phyloP scores from a whole-genome alignment of 2,888 invertebrate genomes.

The Calliscelio sp. region DNA sequence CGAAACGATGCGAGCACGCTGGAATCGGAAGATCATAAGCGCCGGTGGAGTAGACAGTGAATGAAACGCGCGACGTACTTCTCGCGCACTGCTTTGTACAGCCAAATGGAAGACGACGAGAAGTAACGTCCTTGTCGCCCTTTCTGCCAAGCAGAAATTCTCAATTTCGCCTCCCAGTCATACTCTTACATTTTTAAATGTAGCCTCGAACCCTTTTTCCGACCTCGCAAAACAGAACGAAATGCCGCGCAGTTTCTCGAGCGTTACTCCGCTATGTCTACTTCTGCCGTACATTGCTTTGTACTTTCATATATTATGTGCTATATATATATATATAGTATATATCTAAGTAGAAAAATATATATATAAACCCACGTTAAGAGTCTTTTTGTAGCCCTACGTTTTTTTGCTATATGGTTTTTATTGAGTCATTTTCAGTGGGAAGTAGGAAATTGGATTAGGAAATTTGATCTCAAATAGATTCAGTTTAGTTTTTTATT shows the following conservation, averaged over 20 bases:
- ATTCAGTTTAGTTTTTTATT: no score
- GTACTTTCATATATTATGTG: conserved; percentile 64
- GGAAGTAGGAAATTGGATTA: no score
- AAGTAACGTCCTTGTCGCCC: conserved; percentile 67
- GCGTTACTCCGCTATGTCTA: conserved; percentile 50
- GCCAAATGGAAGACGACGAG: conserved; percentile 60
- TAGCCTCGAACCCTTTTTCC: conserved; percentile 65
- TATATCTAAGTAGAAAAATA: conserved; percentile 11
- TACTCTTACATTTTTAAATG: conserved; percentile 79
- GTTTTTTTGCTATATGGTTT: no score
- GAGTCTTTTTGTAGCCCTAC: not conserved
- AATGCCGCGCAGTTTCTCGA: conserved; percentile 57
- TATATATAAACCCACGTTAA: conserved; percentile 22
- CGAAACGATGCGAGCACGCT: conserved; percentile 35
- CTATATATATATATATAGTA: no score
- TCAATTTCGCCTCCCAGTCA: conserved; percentile 61
- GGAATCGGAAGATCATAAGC: conserved; percentile 54
- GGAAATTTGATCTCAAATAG: no score
- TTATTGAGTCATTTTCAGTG: no score
- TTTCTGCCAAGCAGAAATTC: conserved; percentile 64
- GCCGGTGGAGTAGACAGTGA: conserved; percentile 48
- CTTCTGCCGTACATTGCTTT: conserved; percentile 60
- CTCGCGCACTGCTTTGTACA: conserved; percentile 56
- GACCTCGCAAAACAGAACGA: conserved; percentile 62
- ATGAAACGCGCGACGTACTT: conserved; percentile 57